A percentile compares a stretch with the other conserved stretches of the same genome.
These are phyloP conservation scores for Xyliphius kryptos DNA, from an alignment of 2,113 vertebrate genomes.

Conservation along the genomic window DNA sequence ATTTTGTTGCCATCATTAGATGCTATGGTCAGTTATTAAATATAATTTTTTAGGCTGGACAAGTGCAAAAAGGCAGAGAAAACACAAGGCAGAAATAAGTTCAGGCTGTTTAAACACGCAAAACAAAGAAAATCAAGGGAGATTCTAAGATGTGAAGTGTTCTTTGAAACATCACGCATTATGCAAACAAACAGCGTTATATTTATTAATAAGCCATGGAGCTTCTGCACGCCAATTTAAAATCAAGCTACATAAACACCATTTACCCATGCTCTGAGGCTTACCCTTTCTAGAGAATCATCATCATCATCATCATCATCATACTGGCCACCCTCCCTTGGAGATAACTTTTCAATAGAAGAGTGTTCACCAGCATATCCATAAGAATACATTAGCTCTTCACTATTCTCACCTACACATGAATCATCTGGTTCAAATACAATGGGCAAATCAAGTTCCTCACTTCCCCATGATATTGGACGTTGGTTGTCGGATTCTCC, in stretches of 20 bases:
- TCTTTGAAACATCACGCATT: too few relatives aligned
- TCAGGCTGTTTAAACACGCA: too few relatives aligned
- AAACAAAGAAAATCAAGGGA: too few relatives aligned
- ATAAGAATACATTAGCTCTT: constrained; percentile 56
- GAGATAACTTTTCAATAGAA: constrained; percentile 66
- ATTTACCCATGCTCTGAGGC: constrained; percentile 54
- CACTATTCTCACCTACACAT: constrained; percentile 30
- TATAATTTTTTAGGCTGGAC: too few relatives aligned
- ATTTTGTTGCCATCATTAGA: too few relatives aligned
- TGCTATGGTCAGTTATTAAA: too few relatives aligned
- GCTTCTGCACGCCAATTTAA: constrained; percentile 36
- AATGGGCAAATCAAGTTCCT: constrained; percentile 62
- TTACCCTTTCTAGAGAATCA: constrained; percentile 79
- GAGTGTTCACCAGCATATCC: constrained; percentile 49
- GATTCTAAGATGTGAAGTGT: too few relatives aligned
- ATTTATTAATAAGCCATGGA: constrained; percentile 7
- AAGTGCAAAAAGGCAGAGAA: too few relatives aligned
- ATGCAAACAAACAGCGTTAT: background rate
- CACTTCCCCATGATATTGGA: constrained; percentile 47
- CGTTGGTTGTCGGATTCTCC: constrained; percentile 39
- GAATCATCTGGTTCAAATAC: constrained; percentile 70
- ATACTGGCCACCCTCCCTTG: constrained; percentile 54
- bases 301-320: constrained; percentile 63
- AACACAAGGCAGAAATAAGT: too few relatives aligned
- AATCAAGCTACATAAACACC: constrained; percentile 32